These are phyloP conservation scores for Pycnomerus fuliginosus DNA, from an alignment of 2,888 invertebrate genomes.

Conservation along the genomic window DNA sequence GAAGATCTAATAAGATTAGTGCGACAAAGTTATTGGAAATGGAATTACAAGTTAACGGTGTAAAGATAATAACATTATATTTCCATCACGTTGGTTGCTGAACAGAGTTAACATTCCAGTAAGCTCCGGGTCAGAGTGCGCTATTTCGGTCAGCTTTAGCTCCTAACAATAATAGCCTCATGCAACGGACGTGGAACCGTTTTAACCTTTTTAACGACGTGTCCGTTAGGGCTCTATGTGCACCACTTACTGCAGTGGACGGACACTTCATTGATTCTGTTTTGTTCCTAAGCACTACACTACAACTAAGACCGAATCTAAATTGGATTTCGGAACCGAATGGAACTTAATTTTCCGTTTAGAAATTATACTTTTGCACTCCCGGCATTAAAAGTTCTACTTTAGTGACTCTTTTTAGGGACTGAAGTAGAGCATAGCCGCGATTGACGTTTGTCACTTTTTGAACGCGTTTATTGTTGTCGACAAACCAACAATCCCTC, in stretches of 20 bases:
- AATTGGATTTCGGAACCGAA: no score
- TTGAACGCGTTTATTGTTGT: no score
- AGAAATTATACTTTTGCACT: no score
- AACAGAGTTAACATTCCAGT: slow-evolving; percentile 23
- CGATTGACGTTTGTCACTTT: no score
- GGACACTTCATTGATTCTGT: no score
- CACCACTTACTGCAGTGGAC: slow-evolving; percentile 4
- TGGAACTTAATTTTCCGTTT: no score
- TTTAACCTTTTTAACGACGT: slow-evolving; percentile 22
- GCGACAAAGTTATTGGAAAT: slow-evolving; percentile 28
- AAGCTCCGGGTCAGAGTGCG: slow-evolving; percentile 22
- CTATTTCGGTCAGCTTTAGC: slow-evolving; percentile 26
- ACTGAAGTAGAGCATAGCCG: no score
- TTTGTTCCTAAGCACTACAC: no score
- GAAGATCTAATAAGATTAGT: slow-evolving; percentile 20
- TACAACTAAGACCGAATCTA: no score
- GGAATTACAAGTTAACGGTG: slow-evolving; percentile 31
- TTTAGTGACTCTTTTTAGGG: no score
- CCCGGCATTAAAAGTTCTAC: no score
- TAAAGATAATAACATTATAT: slow-evolving; percentile 32
- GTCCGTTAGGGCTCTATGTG: slow-evolving; percentile 16
- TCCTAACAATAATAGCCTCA: slow-evolving; percentile 24
- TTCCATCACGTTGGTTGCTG: slow-evolving; percentile 29
- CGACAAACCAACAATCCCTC: no score
- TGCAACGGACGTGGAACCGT: slow-evolving; percentile 22